Base-by-base conservation (phyloP, 2,797 vertebrate species). In the Gymnopithys bicolor region DNA sequence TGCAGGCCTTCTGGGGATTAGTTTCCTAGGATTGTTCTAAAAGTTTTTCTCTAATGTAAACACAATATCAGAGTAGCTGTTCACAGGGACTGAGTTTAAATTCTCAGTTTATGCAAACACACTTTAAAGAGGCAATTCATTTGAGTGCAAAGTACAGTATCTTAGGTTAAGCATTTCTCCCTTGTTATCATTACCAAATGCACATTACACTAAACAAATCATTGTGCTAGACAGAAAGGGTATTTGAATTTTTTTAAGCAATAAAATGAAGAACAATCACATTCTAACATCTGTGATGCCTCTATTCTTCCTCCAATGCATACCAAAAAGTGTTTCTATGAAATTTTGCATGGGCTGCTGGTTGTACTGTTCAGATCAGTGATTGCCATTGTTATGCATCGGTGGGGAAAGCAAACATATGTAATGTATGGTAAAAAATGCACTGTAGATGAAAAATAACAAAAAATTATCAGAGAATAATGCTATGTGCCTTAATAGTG, bases 1-100 rank as follows among this genome's bases (percentile, higher is more conserved):
- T 96, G 95, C 82, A 85, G 53, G 63, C n/a, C 74, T 92, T 41
- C 35, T 75, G 59, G 84, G 73, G 87, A 94, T 96, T 95, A 96
- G 74, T 62, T 94, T 96, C 79, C 56, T 52, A 92, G 70, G 69
- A 74, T 79, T 84, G 24, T 48, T 74, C 79, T 91, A 68, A 83
- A 93, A 85, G 62, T 83, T 94, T 96, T 92, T 32, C 41, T 91
- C 35, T 85, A 69, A 93, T 92, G 84, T 35, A 93, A 90, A 73
- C 73, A 92, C 21, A 66, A 0, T 69, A 78, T 84, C 27, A 74
- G 80, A 81, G 32, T 27, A 92, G 27, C 22, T 85, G 52, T 81
- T 95, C 79, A 39, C 56, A 71, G 27, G 49, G 43, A 73, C 24
- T 16, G 48, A 53, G 68, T 92, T 96, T 70, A 94, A 91, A 95